Evolutionary conservation across 2,797 vertebrate genomes (phyloP), one percentile per base, ranked within the genome.

Genomic region (Pangasius sanitwongsei): DNA sequence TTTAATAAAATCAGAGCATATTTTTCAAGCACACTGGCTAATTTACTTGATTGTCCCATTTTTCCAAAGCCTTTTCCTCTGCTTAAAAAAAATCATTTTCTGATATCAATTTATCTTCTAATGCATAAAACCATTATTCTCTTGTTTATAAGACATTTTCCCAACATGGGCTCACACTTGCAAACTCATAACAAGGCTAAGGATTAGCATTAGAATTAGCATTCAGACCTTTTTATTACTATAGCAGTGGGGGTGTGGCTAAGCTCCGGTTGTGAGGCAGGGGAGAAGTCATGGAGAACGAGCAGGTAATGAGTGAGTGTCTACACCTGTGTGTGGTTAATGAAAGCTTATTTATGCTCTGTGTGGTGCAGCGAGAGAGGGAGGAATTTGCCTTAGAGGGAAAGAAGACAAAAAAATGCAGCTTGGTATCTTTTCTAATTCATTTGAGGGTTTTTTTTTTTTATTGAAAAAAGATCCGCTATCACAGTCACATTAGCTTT

Each of bases 11-110:
- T 82, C 34, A 59, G 31, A 25, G 55, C 55, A 82, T 59, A 82
- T 82, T 61, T 57, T 57, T 61, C 20, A 37, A 37, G 5, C 80
- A 61, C 7, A 25, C 55, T 37, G 9, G 11, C 34, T 59, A 59
- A 61, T 82, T 82, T 82, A 82, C 20, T 82, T 37, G 80, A 82
- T 82, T 82, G 55, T 82, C 20, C 55, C 4, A 37, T 61, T 82
- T 41, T 59, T 20, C 8, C 25, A n/a, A 57, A 55, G n/a, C 34
- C 48, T n/a, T 34, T 80, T 31, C 4, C 50, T 23, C 7, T 34
- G 50, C 78, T 81, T 81, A 2, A 55, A 34, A 55, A 34, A 5
- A 8, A 7, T 12, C 11, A 8, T 53, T 78, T 78, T 78, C n/a
- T 55, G 9, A 48, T 13, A 11, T 80, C n/a, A 20, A 4, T 80